Percentiles rank a stretch among this genome's conserved stretches.
These are phyloP conservation scores for Lophotis ruficrista DNA, from an alignment of 2,113 vertebrate genomes.

Conservation along the genomic window DNA sequence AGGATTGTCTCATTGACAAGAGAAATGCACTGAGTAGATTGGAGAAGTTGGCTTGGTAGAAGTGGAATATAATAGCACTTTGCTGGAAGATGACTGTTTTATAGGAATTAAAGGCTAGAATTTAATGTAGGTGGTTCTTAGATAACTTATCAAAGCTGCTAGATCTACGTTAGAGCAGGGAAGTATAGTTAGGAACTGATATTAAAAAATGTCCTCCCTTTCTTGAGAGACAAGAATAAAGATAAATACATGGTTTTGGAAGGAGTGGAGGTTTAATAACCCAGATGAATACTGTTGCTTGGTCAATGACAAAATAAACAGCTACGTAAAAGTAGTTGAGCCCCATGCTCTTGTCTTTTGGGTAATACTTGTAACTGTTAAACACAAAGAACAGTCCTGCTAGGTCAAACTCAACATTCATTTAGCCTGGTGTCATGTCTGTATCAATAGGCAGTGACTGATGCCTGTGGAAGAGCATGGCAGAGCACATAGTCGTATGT, in stretches of 20 bases:
- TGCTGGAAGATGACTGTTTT: not conserved
- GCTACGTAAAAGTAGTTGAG: not conserved
- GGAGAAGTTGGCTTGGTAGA: not conserved
- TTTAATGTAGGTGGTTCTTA: constrained; percentile 37
- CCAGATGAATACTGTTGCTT: not conserved
- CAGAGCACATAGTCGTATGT: not conserved
- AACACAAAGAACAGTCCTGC: not conserved
- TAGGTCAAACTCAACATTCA: not conserved
- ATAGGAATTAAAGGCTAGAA: constrained; percentile 8
- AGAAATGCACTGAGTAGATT: not conserved
- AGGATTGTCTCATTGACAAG: not conserved
- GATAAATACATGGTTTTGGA: not conserved
- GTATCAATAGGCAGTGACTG: not conserved
- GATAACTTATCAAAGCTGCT: constrained; percentile 7
- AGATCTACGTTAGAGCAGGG: not conserved
- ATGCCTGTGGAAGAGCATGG: not conserved
- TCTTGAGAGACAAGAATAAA: not conserved
- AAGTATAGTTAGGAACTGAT: not conserved
- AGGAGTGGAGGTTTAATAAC: not conserved
- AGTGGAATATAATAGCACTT: not conserved
- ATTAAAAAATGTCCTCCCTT: not conserved
- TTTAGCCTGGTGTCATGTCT: not conserved
- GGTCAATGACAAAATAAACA: not conserved
- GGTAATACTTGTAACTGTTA: not conserved
- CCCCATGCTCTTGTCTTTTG: not conserved